Evolutionary conservation across 2,888 invertebrate genomes (phyloP).

Genomic region (Leptinotarsa juncta): DNA sequence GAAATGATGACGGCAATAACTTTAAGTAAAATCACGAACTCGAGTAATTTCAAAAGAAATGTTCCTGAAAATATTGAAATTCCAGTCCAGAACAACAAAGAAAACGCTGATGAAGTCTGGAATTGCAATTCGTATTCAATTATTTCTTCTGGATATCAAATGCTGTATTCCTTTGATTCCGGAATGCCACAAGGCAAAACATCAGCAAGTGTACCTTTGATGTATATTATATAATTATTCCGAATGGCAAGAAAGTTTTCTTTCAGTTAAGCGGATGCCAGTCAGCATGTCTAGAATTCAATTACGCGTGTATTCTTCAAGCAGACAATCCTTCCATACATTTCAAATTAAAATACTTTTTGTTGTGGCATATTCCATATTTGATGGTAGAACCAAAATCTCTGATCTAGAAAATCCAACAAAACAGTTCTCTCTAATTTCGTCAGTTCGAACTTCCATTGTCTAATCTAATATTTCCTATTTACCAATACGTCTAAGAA

Average conservation of each 20-base stretch:
- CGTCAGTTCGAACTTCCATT: too few relatives aligned
- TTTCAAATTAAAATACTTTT: too few relatives aligned
- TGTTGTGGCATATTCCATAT: too few relatives aligned
- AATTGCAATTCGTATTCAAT: conserved; percentile 61
- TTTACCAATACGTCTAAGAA: too few relatives aligned
- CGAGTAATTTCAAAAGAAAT: background rate
- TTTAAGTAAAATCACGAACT: too few relatives aligned
- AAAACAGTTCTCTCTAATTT: too few relatives aligned
- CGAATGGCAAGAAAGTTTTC: conserved; percentile 10
- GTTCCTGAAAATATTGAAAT: conserved; percentile 48
- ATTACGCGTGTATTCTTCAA: background rate
- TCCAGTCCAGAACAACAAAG: conserved; percentile 52
- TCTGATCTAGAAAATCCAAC: too few relatives aligned
- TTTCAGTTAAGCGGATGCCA: background rate
- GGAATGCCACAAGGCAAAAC: conserved; percentile 41
- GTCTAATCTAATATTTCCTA: too few relatives aligned
- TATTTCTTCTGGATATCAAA: conserved; percentile 58
- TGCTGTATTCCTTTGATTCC: conserved; percentile 49
- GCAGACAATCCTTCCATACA: too few relatives aligned
- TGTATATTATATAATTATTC: conserved; percentile 35
- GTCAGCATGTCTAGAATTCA: background rate
- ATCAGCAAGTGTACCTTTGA: conserved; percentile 35
- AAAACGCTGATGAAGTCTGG: conserved; percentile 56
- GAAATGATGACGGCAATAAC: too few relatives aligned
- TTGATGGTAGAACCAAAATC: too few relatives aligned